phyloP scores from a whole-genome alignment of 2,113 vertebrate species.

The Pyxicephalus adspersus region DNA sequence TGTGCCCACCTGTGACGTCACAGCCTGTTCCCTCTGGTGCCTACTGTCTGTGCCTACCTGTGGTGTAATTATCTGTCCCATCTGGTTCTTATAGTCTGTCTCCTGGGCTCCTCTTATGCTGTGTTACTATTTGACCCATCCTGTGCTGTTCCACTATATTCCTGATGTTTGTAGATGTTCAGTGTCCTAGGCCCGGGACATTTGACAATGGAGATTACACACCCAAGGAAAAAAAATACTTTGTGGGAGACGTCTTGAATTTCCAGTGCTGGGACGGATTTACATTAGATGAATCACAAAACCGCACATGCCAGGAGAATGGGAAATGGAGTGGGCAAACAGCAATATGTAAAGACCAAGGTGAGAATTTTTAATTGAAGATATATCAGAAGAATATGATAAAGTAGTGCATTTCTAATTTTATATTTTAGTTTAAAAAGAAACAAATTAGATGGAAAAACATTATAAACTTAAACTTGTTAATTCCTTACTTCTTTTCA shows the following conservation, averaged over 20 bases:
- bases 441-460: not conserved
- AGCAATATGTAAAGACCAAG: slow-evolving; percentile 41
- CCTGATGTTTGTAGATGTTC: not conserved
- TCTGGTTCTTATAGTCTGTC: no score
- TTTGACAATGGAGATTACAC: slow-evolving; percentile 50
- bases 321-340: slow-evolving; percentile 56
- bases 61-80: not conserved
- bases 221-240: slow-evolving; percentile 3
- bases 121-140: no score
- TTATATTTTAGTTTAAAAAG: not conserved
- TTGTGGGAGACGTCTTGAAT: slow-evolving; percentile 24
- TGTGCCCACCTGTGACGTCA: no score
- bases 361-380: slow-evolving; percentile 5
- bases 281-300: slow-evolving; percentile 19
- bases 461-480: not conserved
- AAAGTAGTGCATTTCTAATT: not conserved
- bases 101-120: no score
- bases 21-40: no score
- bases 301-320: slow-evolving; percentile 53
- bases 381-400: not conserved
- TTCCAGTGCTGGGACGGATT: slow-evolving; percentile 52
- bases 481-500: not conserved
- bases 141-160: no score
- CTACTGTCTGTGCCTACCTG: not conserved
- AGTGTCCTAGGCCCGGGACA: slow-evolving; percentile 13